phyloP scores from a whole-genome alignment of 1,140 invertebrate genomes.

The Drosophila rhopaloa region DNA sequence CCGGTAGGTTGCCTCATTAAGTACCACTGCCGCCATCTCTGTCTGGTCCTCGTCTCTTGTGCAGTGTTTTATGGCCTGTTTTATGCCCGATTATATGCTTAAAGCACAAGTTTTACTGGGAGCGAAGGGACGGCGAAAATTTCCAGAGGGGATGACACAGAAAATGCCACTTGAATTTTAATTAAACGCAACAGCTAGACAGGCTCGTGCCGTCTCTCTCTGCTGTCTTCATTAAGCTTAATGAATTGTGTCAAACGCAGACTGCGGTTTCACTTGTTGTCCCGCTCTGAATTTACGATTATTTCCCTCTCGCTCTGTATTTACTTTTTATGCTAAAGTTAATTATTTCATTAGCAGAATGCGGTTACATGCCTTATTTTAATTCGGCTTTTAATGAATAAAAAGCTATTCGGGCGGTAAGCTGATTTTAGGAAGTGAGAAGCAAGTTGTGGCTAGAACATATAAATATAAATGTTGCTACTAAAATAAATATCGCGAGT shows the following conservation, averaged over 20 bases:
- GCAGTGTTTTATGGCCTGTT: constrained; percentile 77
- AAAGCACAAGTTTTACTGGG: constrained; percentile 67
- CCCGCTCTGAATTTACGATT: constrained; percentile 41
- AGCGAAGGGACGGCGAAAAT: constrained; percentile 6
- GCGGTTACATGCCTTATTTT: constrained; percentile 47
- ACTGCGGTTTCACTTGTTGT: constrained; percentile 55
- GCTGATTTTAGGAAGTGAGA: too few species aligned
- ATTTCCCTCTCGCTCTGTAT: constrained; percentile 32
- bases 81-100: constrained; percentile 81
- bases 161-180: constrained; percentile 83
- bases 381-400: constrained; percentile 37
- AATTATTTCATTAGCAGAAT: constrained; percentile 69
- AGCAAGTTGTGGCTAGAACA: not conserved
- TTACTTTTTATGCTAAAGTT: constrained; percentile 65
- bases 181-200: constrained; percentile 80
- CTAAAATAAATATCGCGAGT: too few species aligned
- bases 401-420: not conserved
- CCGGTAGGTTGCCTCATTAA: constrained; percentile 29
- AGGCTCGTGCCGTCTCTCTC: constrained; percentile 12
- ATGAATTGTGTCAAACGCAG: constrained; percentile 79
- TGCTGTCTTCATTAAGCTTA: constrained; percentile 78
- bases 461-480: too few species aligned
- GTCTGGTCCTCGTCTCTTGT: constrained; percentile 34
- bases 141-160: constrained; percentile 57
- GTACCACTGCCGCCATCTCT: constrained; percentile 26